Evolutionary conservation across 2,113 vertebrate genomes (phyloP).

Genomic region (Microcebus lehilahytsara): DNA sequence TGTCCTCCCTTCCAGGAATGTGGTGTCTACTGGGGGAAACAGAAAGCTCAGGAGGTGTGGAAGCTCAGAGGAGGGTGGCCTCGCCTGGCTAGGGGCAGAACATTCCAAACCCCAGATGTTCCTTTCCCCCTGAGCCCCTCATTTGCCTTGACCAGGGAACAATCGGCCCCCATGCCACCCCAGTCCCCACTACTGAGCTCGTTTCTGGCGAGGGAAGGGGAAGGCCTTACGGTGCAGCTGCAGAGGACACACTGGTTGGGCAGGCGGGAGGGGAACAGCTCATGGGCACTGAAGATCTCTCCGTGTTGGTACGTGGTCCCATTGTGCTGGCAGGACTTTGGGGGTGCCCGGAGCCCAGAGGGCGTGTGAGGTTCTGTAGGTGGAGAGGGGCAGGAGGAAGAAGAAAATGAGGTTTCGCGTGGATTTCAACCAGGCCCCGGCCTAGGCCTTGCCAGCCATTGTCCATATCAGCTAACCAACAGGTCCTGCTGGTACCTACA

Average conservation of each 20-base stretch:
- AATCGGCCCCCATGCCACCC: not conserved
- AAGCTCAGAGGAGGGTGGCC: not conserved
- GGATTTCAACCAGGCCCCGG: not conserved
- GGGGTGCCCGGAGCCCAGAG: slow-evolving; percentile 88
- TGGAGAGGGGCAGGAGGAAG: not conserved
- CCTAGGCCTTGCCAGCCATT: not conserved
- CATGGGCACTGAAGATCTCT: slow-evolving; percentile 90
- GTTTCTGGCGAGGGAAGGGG: not conserved
- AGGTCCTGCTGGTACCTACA: not conserved
- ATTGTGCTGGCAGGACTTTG: slow-evolving; percentile 91
- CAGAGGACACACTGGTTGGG: slow-evolving; percentile 95
- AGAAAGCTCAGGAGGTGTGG: not conserved
- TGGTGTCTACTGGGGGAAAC: not conserved
- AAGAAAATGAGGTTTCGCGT: slow-evolving; percentile 18
- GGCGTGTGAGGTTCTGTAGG: slow-evolving; percentile 87
- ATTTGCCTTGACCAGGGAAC: not conserved
- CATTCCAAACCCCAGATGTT: not conserved
- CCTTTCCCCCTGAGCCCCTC: not conserved
- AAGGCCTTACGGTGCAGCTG: slow-evolving; percentile 91
- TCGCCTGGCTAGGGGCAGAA: not conserved
- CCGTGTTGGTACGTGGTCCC: slow-evolving; percentile 92
- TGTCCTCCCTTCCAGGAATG: not conserved
- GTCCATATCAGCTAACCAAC: not conserved
- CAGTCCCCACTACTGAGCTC: not conserved
- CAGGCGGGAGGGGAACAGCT: slow-evolving; percentile 91